Percentiles rank a stretch among this genome's conserved stretches.
These are phyloP conservation scores for Mionectes olivaceus DNA, from an alignment of 2,797 vertebrate genomes.

Conservation along the genomic window DNA sequence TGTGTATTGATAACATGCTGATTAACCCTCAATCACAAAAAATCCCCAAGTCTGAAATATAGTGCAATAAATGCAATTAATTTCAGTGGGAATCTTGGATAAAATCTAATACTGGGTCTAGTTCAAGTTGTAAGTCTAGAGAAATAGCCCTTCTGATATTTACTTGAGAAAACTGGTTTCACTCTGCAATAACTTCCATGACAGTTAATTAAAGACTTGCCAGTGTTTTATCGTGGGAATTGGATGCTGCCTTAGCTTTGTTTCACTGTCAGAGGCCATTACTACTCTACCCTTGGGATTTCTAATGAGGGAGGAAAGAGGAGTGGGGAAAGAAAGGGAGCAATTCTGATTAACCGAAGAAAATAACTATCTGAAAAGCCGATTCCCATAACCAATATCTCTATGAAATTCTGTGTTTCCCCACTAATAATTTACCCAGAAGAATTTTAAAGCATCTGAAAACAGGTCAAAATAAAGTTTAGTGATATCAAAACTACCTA, in stretches of 20 bases:
- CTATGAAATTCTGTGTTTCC: neutral
- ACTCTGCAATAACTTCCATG: neutral
- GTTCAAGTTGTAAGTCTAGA: neutral
- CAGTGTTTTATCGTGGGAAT: neutral
- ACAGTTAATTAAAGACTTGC: neutral
- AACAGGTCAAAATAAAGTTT: neutral
- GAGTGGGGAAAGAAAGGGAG: neutral
- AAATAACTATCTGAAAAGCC: neutral
- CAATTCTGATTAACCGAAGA: neutral
- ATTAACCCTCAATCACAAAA: neutral
- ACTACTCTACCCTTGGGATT: neutral
- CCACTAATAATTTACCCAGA: neutral
- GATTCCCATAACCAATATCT: neutral
- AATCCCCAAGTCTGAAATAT: neutral
- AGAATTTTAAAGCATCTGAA: neutral
- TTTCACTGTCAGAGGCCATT: neutral
- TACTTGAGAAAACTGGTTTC: neutral
- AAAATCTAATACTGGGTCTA: neutral
- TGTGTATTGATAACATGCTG: neutral
- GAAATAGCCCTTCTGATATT: neutral
- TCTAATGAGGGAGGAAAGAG: neutral
- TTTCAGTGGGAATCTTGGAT: neutral
- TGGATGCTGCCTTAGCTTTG: neutral
- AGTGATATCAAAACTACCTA: neutral
- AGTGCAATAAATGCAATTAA: neutral